Conservation (phyloP, 2,113 vertebrate species). For the Ophiodon elongatus region DNA sequence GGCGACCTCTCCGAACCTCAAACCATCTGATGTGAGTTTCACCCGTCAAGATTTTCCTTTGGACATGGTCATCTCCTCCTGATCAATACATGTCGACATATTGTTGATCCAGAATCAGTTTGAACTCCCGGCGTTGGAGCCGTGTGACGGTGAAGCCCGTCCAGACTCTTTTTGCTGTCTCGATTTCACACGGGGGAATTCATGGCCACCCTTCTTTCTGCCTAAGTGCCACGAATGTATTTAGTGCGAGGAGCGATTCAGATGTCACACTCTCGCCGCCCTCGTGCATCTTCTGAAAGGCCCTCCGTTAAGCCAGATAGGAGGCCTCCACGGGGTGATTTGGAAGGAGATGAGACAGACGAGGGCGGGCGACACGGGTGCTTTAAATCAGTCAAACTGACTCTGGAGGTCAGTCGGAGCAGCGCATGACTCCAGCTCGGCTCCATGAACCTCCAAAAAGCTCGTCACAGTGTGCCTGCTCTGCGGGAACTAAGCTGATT, state of each 20-base stretch:
- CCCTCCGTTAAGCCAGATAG: slow-evolving; percentile 44
- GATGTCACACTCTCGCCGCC: slow-evolving; percentile 44
- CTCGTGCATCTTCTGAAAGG: slow-evolving; percentile 49
- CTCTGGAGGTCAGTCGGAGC: slow-evolving; percentile 59
- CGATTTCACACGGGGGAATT: slow-evolving; percentile 63
- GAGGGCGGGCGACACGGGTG: slow-evolving; percentile 16
- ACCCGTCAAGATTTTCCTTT: too few relatives aligned
- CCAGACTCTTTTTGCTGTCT: slow-evolving; percentile 44
- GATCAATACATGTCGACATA: too few relatives aligned
- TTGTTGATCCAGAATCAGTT: neutral
- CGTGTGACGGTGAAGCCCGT: slow-evolving; percentile 35
- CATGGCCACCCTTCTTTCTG: slow-evolving; percentile 46
- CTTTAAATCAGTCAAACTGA: slow-evolving; percentile 71
- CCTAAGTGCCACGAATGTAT: slow-evolving; percentile 58
- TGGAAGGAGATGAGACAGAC: slow-evolving; percentile 61
- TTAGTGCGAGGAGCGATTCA: slow-evolving; percentile 63
- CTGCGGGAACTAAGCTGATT: slow-evolving; percentile 24
- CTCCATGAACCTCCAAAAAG: slow-evolving; percentile 43
- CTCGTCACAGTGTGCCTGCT: slow-evolving; percentile 19
- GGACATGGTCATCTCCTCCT: too few relatives aligned
- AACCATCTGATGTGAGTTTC: too few relatives aligned
- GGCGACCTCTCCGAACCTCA: too few relatives aligned
- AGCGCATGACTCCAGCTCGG: slow-evolving; percentile 42
- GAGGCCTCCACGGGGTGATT: slow-evolving; percentile 36
- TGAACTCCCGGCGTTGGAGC: slow-evolving; percentile 27